Evolutionary conservation across 2,797 vertebrate species (phyloP), one percentile per base, ranked within the genome.

Genomic region (Microctenopoma steveboyesi): DNA sequence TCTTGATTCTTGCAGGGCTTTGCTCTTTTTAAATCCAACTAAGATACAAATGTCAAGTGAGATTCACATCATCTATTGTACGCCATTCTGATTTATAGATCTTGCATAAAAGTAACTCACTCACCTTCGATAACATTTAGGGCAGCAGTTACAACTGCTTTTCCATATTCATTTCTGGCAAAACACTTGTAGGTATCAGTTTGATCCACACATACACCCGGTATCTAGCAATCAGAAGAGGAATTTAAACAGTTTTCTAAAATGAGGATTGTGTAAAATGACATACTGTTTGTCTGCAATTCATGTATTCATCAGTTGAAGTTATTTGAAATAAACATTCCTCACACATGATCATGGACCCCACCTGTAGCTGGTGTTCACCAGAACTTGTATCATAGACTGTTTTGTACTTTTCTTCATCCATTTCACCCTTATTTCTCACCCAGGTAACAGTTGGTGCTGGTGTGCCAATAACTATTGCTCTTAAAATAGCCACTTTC

Each of bases 1-100:
- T 86, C 90, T 84, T 57, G 90, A 81, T 78, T 91, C 52, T 64
- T 94, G 91, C 86, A 95, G 83, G 0, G 86, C 81, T 86, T 88
- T 96, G 86, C n/a, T 86, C 82, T 91, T 97, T 89, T 96, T 96
- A 82, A 92, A 97, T 51, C 95, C 96, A 90, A 95, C 96, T 97
- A 76, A 81, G 84, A 88, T 35, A 39, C 53, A 82, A 60, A 66
- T 22, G n/a, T 18, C 0, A 57, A 46, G 7, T 54, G 5, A 71
- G 42, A 35, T 5, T 7, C 2, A 33, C 45, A 1, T n/a, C 7
- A 18, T 59, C 40, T 22, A 28, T 50, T 0, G 3, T 2, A 28
- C 30, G 61, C 7, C 0, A 0, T 30, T 69, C 28, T n/a, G 0
- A 56, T 35, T 4, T 37, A 22, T 14, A 42, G 40, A 5, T 5